These are phyloP conservation scores for Crypturellus tataupa DNA, from an alignment of 2,797 vertebrate species.

Conservation along the genomic window DNA sequence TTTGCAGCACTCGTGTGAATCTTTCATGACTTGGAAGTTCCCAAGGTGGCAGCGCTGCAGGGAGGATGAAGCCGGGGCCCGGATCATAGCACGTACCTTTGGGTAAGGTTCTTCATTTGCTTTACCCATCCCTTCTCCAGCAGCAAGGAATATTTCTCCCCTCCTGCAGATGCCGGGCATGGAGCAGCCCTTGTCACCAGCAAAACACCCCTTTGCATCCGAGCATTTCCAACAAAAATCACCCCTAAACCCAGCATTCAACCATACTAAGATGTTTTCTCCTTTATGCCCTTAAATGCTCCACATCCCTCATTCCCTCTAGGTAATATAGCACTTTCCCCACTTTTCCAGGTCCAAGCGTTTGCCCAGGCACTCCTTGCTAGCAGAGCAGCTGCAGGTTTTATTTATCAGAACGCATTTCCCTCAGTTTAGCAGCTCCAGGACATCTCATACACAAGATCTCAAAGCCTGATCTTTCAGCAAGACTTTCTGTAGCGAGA, in stretches of 20 bases:
- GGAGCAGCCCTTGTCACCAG: not conserved
- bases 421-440: not conserved
- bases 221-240: too few relatives aligned
- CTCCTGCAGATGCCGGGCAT: not conserved
- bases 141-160: not conserved
- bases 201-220: not conserved
- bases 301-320: not conserved
- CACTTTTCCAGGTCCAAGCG: not conserved
- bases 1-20: constrained; percentile 61
- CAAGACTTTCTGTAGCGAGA: not conserved
- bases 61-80: not conserved
- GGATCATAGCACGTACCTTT: not conserved
- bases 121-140: not conserved
- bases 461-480: not conserved
- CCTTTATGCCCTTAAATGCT: not conserved
- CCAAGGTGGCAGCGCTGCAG: constrained; percentile 27
- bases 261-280: too few relatives aligned
- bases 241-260: not conserved
- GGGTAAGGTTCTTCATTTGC: not conserved
- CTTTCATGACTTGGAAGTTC: constrained; percentile 69
- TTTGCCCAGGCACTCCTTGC: fast-evolving
- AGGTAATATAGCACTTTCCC: fast-evolving
- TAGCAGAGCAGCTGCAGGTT: not conserved
- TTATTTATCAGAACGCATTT: not conserved
- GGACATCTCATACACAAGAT: too few relatives aligned